Conservation (phyloP, 2,888 invertebrate genomes). For the Bellardia bayeri region DNA sequence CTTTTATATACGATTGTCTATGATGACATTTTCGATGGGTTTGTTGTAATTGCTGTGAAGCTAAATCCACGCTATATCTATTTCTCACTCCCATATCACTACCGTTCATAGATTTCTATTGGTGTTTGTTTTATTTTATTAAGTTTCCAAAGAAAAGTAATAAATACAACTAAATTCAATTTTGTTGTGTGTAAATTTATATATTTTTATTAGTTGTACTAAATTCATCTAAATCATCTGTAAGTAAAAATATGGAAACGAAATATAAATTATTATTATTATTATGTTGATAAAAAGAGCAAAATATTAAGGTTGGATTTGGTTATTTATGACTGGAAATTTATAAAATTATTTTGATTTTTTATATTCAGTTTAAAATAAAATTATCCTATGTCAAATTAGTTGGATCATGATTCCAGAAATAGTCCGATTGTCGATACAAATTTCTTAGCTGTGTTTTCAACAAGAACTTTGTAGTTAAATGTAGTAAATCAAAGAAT, state of each 20-base stretch:
- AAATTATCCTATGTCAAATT: too few species aligned
- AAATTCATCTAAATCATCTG: slow-evolving; percentile 58
- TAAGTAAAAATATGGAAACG: slow-evolving; percentile 8
- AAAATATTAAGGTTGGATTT: too few species aligned
- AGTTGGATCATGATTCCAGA: too few species aligned
- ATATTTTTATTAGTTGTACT: slow-evolving; percentile 9
- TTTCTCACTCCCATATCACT: slow-evolving; percentile 72
- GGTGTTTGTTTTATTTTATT: not conserved
- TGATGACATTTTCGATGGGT: slow-evolving; percentile 80
- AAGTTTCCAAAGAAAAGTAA: slow-evolving; percentile 15
- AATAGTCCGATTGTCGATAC: too few species aligned
- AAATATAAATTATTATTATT: not conserved
- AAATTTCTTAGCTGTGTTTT: too few species aligned
- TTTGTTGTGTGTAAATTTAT: slow-evolving; percentile 13
- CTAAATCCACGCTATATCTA: slow-evolving; percentile 39
- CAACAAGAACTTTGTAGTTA: too few species aligned
- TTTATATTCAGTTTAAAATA: not conserved
- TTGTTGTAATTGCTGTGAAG: slow-evolving; percentile 72
- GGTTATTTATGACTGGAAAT: not conserved
- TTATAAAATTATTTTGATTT: not conserved
- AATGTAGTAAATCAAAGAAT: too few species aligned
- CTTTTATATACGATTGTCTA: slow-evolving; percentile 76
- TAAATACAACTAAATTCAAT: slow-evolving; percentile 24
- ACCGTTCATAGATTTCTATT: slow-evolving; percentile 38
- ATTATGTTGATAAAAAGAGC: not conserved